phyloP scores from a whole-genome alignment of 2,113 vertebrate genomes.

The Ptychochromis oligacanthus region DNA sequence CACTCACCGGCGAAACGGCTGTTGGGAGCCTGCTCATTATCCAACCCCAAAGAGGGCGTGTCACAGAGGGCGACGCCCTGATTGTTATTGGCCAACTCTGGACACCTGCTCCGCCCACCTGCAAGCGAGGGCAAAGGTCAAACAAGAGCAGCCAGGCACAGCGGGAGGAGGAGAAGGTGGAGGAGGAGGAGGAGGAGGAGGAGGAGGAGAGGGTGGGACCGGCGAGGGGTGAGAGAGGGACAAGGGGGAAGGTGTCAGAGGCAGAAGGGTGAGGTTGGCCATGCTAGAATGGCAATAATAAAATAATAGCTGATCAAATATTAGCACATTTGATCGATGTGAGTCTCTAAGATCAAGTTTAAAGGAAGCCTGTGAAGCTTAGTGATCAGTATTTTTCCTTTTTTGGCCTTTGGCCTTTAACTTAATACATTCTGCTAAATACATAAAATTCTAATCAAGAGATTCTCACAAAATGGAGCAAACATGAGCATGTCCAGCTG shows the following conservation, averaged over 20 bases:
- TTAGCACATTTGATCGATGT: neutral
- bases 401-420: neutral
- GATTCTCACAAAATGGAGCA: neutral
- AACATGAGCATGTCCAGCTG: neutral
- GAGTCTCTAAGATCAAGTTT: neutral
- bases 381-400: neutral
- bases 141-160: conserved; percentile 83
- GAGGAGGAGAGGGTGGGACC: neutral
- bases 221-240: neutral
- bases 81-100: conserved; percentile 99
- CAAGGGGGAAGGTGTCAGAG: conserved; percentile 20
- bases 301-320: conserved; percentile 15
- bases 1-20: conserved; percentile 99
- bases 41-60: conserved; percentile 95
- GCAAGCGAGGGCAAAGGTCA: conserved; percentile 86
- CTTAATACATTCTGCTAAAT: neutral
- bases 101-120: conserved; percentile 88
- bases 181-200: conserved; percentile 5
- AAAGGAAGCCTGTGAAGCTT: neutral
- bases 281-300: conserved; percentile 56
- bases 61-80: conserved; percentile 87
- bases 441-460: neutral
- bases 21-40: conserved; percentile 98
- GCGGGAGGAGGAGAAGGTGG: conserved; percentile 48
- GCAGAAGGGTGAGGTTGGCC: conserved; percentile 35